These are phyloP conservation scores for Poeciliopsis infans DNA, from an alignment of 2,797 vertebrate genomes.

Conservation along the genomic window DNA sequence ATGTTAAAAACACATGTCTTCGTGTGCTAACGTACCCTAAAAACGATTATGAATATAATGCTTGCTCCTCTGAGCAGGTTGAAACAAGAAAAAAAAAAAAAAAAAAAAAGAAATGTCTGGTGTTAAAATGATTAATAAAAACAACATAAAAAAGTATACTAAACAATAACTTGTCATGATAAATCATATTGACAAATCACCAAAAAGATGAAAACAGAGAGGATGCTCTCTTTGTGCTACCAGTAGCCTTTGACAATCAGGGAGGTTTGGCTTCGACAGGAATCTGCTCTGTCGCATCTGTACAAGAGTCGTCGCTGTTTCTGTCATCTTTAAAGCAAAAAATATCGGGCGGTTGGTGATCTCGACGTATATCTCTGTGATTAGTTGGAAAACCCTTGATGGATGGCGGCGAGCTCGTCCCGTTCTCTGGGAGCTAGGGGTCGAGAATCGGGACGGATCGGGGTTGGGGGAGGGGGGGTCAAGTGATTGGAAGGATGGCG, in stretches of 20 bases:
- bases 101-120: constrained; percentile 66
- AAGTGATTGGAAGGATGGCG: constrained; percentile 80
- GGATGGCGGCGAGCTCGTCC: constrained; percentile 62
- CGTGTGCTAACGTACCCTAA: constrained; percentile 78
- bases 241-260: constrained; percentile 80
- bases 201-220: constrained; percentile 44
- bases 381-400: constrained; percentile 56
- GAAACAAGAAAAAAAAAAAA: constrained; percentile 69
- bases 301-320: constrained; percentile 66
- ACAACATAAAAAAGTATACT: constrained; percentile 61
- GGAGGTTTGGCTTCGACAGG: constrained; percentile 71
- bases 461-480: constrained; percentile 57
- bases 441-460: constrained; percentile 19
- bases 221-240: constrained; percentile 77
- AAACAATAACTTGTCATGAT: constrained; percentile 76
- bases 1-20: constrained; percentile 79
- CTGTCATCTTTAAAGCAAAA: constrained; percentile 68
- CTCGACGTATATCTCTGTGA: constrained; percentile 65
- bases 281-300: constrained; percentile 64
- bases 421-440: constrained; percentile 54
- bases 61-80: constrained; percentile 54
- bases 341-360: constrained; percentile 55
- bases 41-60: constrained; percentile 75
- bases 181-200: constrained; percentile 59
- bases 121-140: constrained; percentile 80